Conservation (phyloP, 2,797 vertebrate species). For the Gambusia yucatana region DNA sequence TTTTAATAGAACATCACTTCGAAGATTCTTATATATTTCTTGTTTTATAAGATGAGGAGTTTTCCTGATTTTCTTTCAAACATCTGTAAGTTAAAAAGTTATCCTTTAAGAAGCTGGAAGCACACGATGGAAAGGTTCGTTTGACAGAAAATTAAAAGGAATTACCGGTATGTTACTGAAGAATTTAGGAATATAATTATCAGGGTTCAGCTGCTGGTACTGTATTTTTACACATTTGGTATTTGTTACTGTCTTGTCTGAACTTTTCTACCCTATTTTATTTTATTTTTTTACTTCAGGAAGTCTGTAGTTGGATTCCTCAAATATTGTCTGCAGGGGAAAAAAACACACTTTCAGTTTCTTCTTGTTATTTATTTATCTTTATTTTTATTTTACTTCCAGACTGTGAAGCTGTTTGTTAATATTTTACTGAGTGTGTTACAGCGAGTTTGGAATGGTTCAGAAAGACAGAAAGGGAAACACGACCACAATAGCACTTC, state of each 20-base stretch:
- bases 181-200: background rate
- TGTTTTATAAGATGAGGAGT: background rate
- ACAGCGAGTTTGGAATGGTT: background rate
- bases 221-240: background rate
- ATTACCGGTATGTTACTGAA: background rate
- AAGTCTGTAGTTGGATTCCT: background rate
- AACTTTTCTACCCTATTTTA: background rate
- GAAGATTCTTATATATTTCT: background rate
- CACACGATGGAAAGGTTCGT: background rate
- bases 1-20: background rate
- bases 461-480: background rate
- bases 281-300: background rate
- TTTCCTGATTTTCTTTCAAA: background rate
- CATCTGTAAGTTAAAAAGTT: background rate
- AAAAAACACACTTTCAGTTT: background rate
- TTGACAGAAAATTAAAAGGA: background rate
- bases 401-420: background rate
- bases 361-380: background rate
- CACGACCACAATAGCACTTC: background rate
- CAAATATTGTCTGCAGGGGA: background rate
- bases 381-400: slow-evolving; percentile 1
- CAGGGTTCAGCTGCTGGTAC: background rate
- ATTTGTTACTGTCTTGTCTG: background rate
- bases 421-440: background rate
- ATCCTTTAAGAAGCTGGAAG: background rate